phyloP scores from a whole-genome alignment of 2,888 invertebrate genomes.

The Agrilus biguttatus region DNA sequence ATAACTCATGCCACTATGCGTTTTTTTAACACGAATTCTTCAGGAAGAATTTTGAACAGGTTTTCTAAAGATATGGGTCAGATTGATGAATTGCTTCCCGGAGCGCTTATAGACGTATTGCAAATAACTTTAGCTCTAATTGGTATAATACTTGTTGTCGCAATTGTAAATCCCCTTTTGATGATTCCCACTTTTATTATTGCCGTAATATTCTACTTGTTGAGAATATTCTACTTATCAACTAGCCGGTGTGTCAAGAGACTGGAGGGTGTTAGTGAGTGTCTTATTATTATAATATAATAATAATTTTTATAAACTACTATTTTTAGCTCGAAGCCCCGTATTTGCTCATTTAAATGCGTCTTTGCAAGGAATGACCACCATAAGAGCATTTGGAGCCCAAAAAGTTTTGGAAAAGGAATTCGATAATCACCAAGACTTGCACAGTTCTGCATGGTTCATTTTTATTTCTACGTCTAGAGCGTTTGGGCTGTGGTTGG shows the following conservation, averaged over 20 bases:
- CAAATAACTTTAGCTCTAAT: constrained; percentile 66
- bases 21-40: constrained; percentile 81
- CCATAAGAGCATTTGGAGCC: constrained; percentile 79
- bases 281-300: not conserved
- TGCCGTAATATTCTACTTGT: constrained; percentile 55
- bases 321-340: constrained; percentile 71
- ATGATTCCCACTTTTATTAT: constrained; percentile 57
- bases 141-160: constrained; percentile 68
- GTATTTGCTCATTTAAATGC: constrained; percentile 90
- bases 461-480: constrained; percentile 78
- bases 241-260: constrained; percentile 72
- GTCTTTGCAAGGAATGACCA: constrained; percentile 77
- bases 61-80: constrained; percentile 82
- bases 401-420: constrained; percentile 63
- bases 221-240: constrained; percentile 61
- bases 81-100: constrained; percentile 48
- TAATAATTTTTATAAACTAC: not conserved
- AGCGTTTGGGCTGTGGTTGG: constrained; percentile 89
- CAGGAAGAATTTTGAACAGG: constrained; percentile 69
- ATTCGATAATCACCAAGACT: constrained; percentile 69
- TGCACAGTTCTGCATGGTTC: constrained; percentile 87
- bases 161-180: constrained; percentile 59
- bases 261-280: constrained; percentile 69
- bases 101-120: constrained; percentile 45
- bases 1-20: constrained; percentile 68